Evolutionary conservation across 2,888 invertebrate species (phyloP), one percentile per base, ranked within the genome.

Genomic region (Dolichomitus sp.): DNA sequence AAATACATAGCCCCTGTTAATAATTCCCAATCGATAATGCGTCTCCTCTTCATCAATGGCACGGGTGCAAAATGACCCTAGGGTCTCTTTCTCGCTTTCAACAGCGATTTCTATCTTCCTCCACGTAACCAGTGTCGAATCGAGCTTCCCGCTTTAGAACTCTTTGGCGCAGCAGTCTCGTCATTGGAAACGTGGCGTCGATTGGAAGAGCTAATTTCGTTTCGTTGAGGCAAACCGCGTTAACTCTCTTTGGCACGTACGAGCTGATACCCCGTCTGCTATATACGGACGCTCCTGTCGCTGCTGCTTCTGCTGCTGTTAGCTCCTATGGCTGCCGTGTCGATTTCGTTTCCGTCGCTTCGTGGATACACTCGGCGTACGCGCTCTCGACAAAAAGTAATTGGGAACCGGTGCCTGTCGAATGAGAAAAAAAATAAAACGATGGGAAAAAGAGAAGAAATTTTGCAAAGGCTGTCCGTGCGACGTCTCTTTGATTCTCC

Each of bases 21-120:
- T 87, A 85, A 89, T 85, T 86, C 74, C 19, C 83, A 87, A 89
- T 89, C 87, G 87, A 89, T 89, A 87, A 87, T 88, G 85, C 87
- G 66, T 73, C 87, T 83, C 84, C 19, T 61, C 23, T 75, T 52
- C 70, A 66, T 23, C 9, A 17, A 70, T 70, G 37, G 42, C 63
- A 50, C 27, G 37, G 59, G 23, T 65, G 19, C 12, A 12, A 30
- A 61, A 37, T 76, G 45, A 30, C 6, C 40, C 19, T 57, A 52
- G 48, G 68, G 23, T 75, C 66, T 17, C 61, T 66, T 48, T 45
- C 59, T 57, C 72, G 40, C 45, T 27, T 69, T 57, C 37, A 54
- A 33, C 48, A 14, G 23, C 27, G 45, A 11, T 66, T 52, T 69
- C 66, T 30, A 73, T 68, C 59, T 40, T 27, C 54, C 6, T 33